A percentile compares a stretch with the other conserved stretches of the same genome.
phyloP scores from a whole-genome alignment of 2,888 invertebrate species.

The Cepaea hortensis region DNA sequence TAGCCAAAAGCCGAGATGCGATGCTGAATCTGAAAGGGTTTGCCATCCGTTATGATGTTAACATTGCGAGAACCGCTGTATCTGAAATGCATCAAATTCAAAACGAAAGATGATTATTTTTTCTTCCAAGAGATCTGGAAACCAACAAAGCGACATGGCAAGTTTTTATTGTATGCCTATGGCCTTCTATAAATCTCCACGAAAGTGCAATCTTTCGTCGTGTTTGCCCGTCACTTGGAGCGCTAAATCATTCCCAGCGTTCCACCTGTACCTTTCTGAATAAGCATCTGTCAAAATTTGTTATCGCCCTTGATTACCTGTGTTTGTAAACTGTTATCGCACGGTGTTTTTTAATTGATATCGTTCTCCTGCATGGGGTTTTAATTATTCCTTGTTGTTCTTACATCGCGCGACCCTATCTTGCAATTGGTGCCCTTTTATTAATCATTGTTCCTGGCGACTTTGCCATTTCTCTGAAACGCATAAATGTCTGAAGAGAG shows the following conservation, averaged over 20 bases:
- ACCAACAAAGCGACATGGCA: too few species aligned
- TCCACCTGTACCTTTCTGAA: constrained; percentile 1
- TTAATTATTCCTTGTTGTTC: constrained; percentile 8
- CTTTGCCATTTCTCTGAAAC: background rate
- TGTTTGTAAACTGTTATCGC: background rate
- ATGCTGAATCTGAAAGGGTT: too few species aligned
- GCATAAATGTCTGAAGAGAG: background rate
- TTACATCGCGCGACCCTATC: background rate
- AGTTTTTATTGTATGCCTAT: background rate
- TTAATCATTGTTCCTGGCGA: too few species aligned
- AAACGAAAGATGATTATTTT: too few species aligned
- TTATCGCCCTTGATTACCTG: background rate
- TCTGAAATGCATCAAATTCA: too few species aligned
- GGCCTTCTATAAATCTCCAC: background rate
- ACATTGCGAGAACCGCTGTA: too few species aligned
- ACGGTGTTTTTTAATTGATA: background rate
- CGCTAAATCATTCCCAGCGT: background rate
- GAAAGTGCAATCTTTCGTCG: background rate
- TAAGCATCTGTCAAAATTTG: background rate
- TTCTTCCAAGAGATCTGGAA: too few species aligned
- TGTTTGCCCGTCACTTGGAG: background rate
- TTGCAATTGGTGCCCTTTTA: background rate
- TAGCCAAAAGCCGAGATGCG: too few species aligned
- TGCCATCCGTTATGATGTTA: too few species aligned
- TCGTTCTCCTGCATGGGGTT: background rate